Conservation (phyloP, 2,888 invertebrate genomes). For the Phrixothrix hirtus region DNA sequence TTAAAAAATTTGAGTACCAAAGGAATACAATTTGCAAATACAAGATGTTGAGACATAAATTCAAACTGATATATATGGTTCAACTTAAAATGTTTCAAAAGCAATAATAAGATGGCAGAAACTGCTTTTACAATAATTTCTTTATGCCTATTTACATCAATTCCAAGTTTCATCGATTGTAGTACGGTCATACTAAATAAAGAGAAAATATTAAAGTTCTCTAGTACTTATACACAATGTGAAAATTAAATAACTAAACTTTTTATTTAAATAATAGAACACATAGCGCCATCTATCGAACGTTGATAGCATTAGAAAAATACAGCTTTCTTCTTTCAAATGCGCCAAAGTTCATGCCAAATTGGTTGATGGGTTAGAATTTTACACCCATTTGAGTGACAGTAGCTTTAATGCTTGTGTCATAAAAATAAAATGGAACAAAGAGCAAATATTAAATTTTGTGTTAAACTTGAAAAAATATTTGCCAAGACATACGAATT, state of each 20-base stretch:
- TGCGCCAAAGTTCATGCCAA: too few species aligned
- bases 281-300: too few species aligned
- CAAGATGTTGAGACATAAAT: constrained; percentile 97
- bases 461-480: too few species aligned
- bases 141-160: constrained; percentile 98
- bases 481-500: too few species aligned
- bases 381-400: too few species aligned
- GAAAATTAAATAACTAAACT: background rate
- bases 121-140: constrained; percentile 98
- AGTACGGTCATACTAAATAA: constrained; percentile 78
- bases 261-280: too few species aligned
- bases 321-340: too few species aligned
- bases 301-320: too few species aligned
- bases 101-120: constrained; percentile 83
- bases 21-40: constrained; percentile 99
- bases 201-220: background rate
- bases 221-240: background rate
- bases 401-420: too few species aligned
- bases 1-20: constrained; percentile 98
- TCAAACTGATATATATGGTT: constrained; percentile 99
- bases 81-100: constrained; percentile 95
- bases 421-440: too few species aligned
- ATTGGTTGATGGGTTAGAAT: too few species aligned
- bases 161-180: constrained; percentile 92
- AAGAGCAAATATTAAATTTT: too few species aligned